Base-by-base conservation (phyloP, 2,797 vertebrate species). In the Austrolebias charrua region DNA sequence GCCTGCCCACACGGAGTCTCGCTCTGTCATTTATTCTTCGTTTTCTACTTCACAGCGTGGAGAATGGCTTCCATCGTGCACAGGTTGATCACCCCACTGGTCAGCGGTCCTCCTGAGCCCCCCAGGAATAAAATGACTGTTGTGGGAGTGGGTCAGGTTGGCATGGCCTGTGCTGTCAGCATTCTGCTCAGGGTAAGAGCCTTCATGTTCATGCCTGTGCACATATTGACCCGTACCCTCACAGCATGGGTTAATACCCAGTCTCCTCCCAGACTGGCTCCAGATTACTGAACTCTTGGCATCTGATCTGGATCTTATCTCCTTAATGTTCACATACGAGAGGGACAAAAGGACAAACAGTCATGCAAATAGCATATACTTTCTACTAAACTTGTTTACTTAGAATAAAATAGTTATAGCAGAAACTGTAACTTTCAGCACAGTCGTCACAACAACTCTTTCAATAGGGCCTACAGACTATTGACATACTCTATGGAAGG, bases 31-130 rank as follows among this genome's bases (percentile, higher is more conserved):
- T 49, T 7, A 8, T 45, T 53, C 18, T 71, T 45, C 54, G 11
- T 0, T 35, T 45, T 53, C 19, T 19, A 15, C 31, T 33, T 48
- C 52, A 44, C 69, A 90, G 86, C 80, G 18, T 60, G 72, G 35
- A 86, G 73, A 76, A 97, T 97, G 95, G 90, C 96, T 47, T 93
- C 92, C 1, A 69, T 96, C 14, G 91, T 95, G 82, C 92, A 96
- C 46, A 95, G 94, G 79, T 92, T 97, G 69, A 91, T 96, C 40
- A 90, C 87, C 2, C 71, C 92, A 0, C 51, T 96, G 10, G 79
- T 87, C 0, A 77, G 76, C 0, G 91, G 70, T 2, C 86, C 88
- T 12, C 0, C 79, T 0, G 48, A 78, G 0, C 14, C 66, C 15
- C 93, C 96, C 0, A 93, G 86, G 75, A 91, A 89, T 61, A 93